Conservation (phyloP, 2,888 invertebrate genomes). For the Drosophila glabriapex region DNA sequence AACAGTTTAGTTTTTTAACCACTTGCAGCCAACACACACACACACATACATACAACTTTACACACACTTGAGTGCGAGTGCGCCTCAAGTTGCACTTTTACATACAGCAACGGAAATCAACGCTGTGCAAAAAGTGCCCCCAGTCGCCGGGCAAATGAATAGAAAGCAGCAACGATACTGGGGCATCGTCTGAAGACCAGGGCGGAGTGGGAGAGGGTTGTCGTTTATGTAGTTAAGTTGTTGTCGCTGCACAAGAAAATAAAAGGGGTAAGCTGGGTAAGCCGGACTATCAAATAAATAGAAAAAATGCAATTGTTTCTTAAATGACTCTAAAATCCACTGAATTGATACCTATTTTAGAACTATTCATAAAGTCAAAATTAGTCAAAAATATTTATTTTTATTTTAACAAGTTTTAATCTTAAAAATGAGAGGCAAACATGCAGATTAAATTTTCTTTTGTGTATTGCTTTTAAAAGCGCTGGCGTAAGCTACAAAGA, state of each 20-base stretch:
- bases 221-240: slow-evolving; percentile 68
- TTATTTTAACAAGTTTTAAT: neutral
- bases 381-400: neutral
- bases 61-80: slow-evolving; percentile 65
- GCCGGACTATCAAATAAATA: neutral
- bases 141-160: slow-evolving; percentile 78
- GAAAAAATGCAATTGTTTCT: neutral
- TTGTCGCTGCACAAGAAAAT: slow-evolving; percentile 11
- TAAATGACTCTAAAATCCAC: neutral
- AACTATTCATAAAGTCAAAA: neutral
- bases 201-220: neutral
- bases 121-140: slow-evolving; percentile 72
- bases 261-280: slow-evolving; percentile 19
- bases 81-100: slow-evolving; percentile 80
- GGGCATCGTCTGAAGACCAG: slow-evolving; percentile 7
- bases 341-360: neutral
- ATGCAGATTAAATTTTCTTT: neutral
- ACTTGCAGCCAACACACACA: slow-evolving; percentile 62
- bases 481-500: neutral
- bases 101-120: slow-evolving; percentile 79
- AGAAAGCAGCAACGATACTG: slow-evolving; percentile 38
- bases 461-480: neutral
- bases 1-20: slow-evolving; percentile 80
- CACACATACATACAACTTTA: slow-evolving; percentile 24
- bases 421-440: neutral